phyloP scores from a whole-genome alignment of 2,113 vertebrate species.

The Oxyruncus cristatus region DNA sequence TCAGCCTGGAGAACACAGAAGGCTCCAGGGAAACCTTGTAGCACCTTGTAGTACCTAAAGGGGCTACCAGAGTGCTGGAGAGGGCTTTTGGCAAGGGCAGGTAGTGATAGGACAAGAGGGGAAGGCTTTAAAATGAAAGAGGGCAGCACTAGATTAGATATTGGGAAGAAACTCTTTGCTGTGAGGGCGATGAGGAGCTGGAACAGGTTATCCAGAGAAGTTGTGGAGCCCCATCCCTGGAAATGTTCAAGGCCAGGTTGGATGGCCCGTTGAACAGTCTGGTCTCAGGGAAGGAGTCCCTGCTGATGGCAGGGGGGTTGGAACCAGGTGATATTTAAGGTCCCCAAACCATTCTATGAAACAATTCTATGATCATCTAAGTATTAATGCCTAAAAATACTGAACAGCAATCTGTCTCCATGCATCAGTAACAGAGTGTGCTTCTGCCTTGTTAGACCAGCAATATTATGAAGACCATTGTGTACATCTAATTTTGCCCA shows the following conservation, averaged over 20 bases:
- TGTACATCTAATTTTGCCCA: neutral
- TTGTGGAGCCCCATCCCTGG: neutral
- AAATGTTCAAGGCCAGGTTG: neutral
- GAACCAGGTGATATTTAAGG: no score
- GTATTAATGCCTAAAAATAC: neutral
- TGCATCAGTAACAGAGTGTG: neutral
- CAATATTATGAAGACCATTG: neutral
- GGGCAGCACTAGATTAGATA: neutral
- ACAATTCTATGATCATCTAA: neutral
- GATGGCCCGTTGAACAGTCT: neutral
- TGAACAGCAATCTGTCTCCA: neutral
- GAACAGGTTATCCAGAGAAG: neutral
- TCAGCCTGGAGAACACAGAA: neutral
- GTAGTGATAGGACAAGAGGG: neutral
- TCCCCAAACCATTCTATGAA: neutral
- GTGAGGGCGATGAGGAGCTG: neutral
- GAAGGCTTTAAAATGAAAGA: neutral
- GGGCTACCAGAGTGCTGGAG: neutral
- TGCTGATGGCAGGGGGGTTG: neutral
- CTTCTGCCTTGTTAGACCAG: neutral
- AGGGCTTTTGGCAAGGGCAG: neutral
- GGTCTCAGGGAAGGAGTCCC: neutral
- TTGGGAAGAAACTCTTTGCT: neutral
- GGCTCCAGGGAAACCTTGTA: neutral
- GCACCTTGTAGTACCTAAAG: neutral